Conservation (phyloP, 2,888 invertebrate species). For the Drosophila borealis region DNA sequence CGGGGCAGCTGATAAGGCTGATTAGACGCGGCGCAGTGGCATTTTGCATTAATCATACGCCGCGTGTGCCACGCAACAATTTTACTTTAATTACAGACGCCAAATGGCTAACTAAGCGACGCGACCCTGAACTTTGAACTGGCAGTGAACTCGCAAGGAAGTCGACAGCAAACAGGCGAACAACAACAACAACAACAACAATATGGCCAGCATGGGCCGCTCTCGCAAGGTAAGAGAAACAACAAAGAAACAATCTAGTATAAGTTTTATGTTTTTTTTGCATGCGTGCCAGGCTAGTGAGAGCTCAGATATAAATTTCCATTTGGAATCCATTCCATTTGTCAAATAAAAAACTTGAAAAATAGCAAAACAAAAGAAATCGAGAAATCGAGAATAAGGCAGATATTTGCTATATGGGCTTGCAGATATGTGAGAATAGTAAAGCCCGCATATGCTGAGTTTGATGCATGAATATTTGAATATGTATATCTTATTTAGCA, state of each 20-base stretch:
- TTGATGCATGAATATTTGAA: too few species aligned
- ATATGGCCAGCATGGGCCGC: conserved; percentile 68
- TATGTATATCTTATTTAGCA: too few species aligned
- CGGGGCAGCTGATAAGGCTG: conserved; percentile 51
- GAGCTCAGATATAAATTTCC: too few species aligned
- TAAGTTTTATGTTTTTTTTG: not conserved
- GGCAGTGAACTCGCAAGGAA: conserved; percentile 64
- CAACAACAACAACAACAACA: conserved; percentile 8
- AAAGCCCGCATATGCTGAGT: too few species aligned
- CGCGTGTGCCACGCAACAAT: conserved; percentile 65
- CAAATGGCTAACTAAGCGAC: conserved; percentile 15
- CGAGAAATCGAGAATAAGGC: too few species aligned
- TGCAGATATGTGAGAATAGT: too few species aligned
- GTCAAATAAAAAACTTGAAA: too few species aligned
- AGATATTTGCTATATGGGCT: too few species aligned
- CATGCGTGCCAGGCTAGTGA: too few species aligned
- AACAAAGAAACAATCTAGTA: conserved; percentile 8
- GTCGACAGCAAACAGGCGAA: conserved; percentile 13
- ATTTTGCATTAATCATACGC: conserved; percentile 65
- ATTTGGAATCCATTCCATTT: too few species aligned
- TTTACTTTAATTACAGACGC: conserved; percentile 54
- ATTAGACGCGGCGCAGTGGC: conserved; percentile 19
- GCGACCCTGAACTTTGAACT: conserved; percentile 74
- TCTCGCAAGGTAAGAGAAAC: conserved; percentile 61
- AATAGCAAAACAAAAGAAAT: too few species aligned